Evolutionary conservation across 1,140 invertebrate genomes (phyloP), one percentile per base, ranked within the genome.

Genomic region (Hestina assimilis): DNA sequence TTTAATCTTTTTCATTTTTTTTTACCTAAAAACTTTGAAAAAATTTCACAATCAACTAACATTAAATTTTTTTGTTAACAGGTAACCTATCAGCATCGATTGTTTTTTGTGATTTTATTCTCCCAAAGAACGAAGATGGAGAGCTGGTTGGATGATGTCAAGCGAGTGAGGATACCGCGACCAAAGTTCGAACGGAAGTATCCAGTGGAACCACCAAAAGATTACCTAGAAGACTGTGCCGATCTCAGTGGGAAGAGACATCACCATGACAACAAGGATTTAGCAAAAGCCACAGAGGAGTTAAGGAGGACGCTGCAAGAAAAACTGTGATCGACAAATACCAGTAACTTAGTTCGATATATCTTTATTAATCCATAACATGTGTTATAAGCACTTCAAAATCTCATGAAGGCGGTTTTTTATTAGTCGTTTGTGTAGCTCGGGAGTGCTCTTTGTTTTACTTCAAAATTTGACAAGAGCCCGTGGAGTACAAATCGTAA

Each of bases 81-180:
- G n/a, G n/a, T n/a, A n/a, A n/a, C n/a, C n/a, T n/a, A n/a, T n/a
- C n/a, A n/a, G n/a, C n/a, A n/a, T n/a, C n/a, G n/a, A n/a, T n/a
- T n/a, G n/a, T n/a, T n/a, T n/a, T n/a, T n/a, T n/a, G n/a, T n/a
- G n/a, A n/a, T n/a, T n/a, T n/a, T n/a, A n/a, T n/a, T n/a, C n/a
- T n/a, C n/a, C n/a, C n/a, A n/a, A n/a, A n/a, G n/a, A 20, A 41
- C 15, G 48, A 83, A 65, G 66, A 95, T 95, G 94, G 94, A 95
- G 75, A 93, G 93, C 60, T 95, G 94, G 93, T 83, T 96, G 65
- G 92, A 92, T 41, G 94, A 96, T 74, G 93, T 96, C 20, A 95
- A 95, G 86, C 91, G 93, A 69, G 93, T 95, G 51, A 90, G 93
- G 60, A 96, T 96, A 63, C 95, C 95, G 42, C 90, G 95, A 55